Evolutionary conservation across 2,113 vertebrate species (phyloP), one percentile per base, ranked within the genome.

Genomic region (Pyxicephalus adspersus): DNA sequence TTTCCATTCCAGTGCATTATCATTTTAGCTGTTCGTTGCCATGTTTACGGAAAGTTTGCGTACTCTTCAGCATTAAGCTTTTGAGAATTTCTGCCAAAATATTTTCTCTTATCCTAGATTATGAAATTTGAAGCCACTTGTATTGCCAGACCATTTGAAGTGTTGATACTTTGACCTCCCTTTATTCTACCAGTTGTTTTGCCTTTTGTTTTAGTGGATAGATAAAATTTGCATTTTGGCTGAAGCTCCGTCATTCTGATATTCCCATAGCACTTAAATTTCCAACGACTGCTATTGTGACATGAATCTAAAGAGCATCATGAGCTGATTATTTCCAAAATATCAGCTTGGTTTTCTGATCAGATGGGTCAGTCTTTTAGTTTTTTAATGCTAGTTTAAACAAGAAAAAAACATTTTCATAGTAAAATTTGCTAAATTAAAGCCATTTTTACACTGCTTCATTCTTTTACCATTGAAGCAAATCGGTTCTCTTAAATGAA

Each of bases 1-100:
- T 57, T 57, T 58, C 8, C 1, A 5, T 51, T 55, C 52, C 52
- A 58, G 34, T 7, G 16, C 3, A 2, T 18, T 31, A 31, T 58
- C 17, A 22, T 57, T 55, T 58, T 31, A 57, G 70, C 23, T 22
- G 34, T 74, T 16, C 20, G 8, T 58, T 80, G 57, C 67, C 76
- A 70, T 79, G 77, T 79, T 79, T 79, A 79, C 28, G 67, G 67
- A 80, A 80, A 72, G 34, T 80, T 80, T n/a, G 52, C 17, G 57
- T 64, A 22, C 23, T 80, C 45, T 17, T 72, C 67, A 34, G 19
- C 67, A 22, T 60, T 70, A 25, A 63, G 29, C 28, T 34, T 64
- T 80, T 70, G 7, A 20, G 2, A 29, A 34, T 64, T 31, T 13
- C 58, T 72, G 78, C 78, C 78, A 80, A 64, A 80, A 34, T 80